Base-by-base conservation (phyloP, 2,113 vertebrate genomes). In the Paracanthobrama guichenoti region DNA sequence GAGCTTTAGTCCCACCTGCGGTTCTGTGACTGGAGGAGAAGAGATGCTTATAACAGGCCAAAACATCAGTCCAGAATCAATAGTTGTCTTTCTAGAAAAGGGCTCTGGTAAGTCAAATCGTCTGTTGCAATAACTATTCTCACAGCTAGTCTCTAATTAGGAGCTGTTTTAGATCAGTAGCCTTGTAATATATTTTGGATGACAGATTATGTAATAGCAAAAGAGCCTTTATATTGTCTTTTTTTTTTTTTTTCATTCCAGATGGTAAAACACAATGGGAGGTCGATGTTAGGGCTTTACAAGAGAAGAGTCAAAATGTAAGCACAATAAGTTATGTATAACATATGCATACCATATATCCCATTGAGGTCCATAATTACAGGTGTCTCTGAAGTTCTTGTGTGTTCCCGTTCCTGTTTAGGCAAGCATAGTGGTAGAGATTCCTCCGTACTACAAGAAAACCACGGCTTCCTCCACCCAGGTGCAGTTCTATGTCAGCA, bases 251-350 rank as follows among this genome's bases (percentile, higher is more conserved):
- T 8, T 0, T 22, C 85, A 91, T 85, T 87, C 89, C 92, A 99
- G 97, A 98, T 96, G 97, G 97, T 85, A 91, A 95, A 88, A 92
- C 95, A 74, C 94, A 96, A 57, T 99, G 97, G 97, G 97, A 98
- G 79, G 94, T 94, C 85, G 97, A 98, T 84, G 96, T 95, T 88
- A 96, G 95, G 92, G 93, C 96, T 88, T 88, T 97, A 81, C 91
- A 93, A 81, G 97, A 96, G 59, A 97, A 95, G 89, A 95, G 95
- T 93, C 95, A 95, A 90, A 94, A 94, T 92, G 97, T 99, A 91
- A 96, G 96, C n/a, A 42, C 31, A 24, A 3, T 48, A 31, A 35
- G 18, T 82, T 48, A 7, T 39, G 6, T 39, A 7, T 39, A 39
- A 39, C 39, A 39, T 7, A 39, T 39, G 39, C 39, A 39, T 39